These are phyloP conservation scores for Sinosuthora webbiana DNA, from an alignment of 2,113 vertebrate species.

Conservation along the genomic window DNA sequence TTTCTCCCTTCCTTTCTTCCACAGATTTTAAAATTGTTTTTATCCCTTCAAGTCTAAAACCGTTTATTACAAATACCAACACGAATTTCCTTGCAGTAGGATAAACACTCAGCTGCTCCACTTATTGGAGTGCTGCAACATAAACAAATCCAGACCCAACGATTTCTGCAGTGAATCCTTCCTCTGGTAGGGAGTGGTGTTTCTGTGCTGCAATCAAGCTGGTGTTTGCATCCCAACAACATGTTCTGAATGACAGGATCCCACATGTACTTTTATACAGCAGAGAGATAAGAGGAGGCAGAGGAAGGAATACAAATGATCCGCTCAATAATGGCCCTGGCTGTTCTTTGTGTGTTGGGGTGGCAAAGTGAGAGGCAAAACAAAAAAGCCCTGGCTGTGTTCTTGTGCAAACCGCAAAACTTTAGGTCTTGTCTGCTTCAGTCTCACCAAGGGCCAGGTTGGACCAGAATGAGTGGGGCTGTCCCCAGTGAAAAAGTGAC, in stretches of 20 bases:
- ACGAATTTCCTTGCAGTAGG: conserved; percentile 74
- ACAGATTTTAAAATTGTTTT: conserved; percentile 33
- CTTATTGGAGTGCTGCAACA: conserved; percentile 68
- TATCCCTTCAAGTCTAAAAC: conserved; percentile 64
- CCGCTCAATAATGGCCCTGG: neutral
- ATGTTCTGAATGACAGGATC: conserved; percentile 56
- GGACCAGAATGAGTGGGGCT: neutral
- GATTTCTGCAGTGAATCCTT: conserved; percentile 70
- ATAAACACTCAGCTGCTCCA: conserved; percentile 78
- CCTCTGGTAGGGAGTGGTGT: conserved; percentile 52
- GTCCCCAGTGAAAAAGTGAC: neutral
- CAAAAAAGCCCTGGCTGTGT: neutral
- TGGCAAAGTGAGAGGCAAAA: neutral
- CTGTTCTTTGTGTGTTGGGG: neutral
- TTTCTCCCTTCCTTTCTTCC: neutral
- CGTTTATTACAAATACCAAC: conserved; percentile 71
- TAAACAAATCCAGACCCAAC: conserved; percentile 73
- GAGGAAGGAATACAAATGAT: conserved; percentile 45
- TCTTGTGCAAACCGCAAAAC: neutral
- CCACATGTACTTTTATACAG: conserved; percentile 9
- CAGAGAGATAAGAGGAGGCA: neutral
- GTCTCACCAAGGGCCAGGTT: neutral
- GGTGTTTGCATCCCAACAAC: conserved; percentile 57
- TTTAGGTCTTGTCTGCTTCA: neutral
- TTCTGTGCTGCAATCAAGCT: conserved; percentile 66